These are phyloP conservation scores for Neodiprion lecontei DNA, from an alignment of 1,140 invertebrate species.

Conservation along the genomic window DNA sequence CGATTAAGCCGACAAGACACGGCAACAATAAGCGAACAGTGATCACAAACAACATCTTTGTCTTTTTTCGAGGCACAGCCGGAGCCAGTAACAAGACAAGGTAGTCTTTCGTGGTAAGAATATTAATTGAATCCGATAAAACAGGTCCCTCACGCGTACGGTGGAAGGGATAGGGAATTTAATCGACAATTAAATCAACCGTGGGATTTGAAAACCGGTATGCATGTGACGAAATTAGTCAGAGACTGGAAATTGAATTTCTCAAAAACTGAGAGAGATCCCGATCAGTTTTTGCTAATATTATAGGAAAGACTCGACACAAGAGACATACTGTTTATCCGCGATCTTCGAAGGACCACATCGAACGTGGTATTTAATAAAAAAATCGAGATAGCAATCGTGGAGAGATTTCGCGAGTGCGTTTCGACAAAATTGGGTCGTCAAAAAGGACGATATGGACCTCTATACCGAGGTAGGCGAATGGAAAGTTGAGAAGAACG, in stretches of 20 bases:
- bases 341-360: conserved; percentile 23
- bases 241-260: conserved; percentile 25
- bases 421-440: conserved; percentile 18
- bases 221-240: conserved; percentile 17
- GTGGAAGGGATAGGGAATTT: background rate
- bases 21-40: background rate
- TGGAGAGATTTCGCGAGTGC: conserved; percentile 21
- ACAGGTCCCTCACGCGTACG: too few species aligned
- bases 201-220: conserved; percentile 19
- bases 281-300: conserved; percentile 24
- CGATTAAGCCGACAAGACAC: background rate
- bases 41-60: conserved; percentile 9
- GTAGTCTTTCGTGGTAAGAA: conserved; percentile 16
- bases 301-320: conserved; percentile 16
- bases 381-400: conserved; percentile 16
- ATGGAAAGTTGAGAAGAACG: too few species aligned
- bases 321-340: conserved; percentile 23
- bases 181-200: conserved; percentile 9
- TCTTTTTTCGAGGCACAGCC: conserved; percentile 11
- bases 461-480: conserved; percentile 15
- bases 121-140: too few species aligned
- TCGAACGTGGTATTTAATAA: conserved; percentile 24
- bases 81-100: conserved; percentile 13
- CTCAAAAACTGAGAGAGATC: conserved; percentile 23
- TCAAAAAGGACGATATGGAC: conserved; percentile 23